phyloP scores from a whole-genome alignment of 2,113 vertebrate species.

The Aleadryas rufinucha region DNA sequence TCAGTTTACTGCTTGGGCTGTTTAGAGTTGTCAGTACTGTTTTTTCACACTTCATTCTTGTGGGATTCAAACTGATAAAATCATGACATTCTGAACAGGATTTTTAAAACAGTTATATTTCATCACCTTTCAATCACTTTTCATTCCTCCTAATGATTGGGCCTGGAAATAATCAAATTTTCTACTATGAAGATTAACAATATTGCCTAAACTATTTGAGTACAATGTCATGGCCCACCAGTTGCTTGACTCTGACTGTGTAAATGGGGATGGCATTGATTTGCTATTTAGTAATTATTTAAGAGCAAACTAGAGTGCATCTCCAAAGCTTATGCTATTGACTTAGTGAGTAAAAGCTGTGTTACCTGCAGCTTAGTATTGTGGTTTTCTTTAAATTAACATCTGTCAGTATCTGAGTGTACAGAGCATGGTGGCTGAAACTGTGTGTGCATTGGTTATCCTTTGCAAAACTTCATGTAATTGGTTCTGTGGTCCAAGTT shows the following conservation, averaged over 20 bases:
- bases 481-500: not conserved
- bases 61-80: not conserved
- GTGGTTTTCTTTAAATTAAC: not conserved
- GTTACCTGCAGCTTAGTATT: not conserved
- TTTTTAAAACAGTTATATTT: not conserved
- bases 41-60: not conserved
- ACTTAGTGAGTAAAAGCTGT: not conserved
- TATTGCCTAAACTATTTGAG: not conserved
- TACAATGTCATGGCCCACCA: not conserved
- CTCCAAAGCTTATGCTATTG: not conserved
- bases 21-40: not conserved
- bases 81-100: not conserved
- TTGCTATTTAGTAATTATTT: slow-evolving; percentile 22
- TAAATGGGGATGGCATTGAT: slow-evolving; percentile 19
- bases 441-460: not conserved
- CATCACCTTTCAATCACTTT: not conserved
- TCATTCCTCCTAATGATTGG: not conserved
- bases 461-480: not conserved
- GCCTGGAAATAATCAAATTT: slow-evolving; percentile 27
- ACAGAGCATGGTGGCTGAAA: not conserved
- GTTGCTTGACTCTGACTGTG: not conserved
- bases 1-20: not conserved
- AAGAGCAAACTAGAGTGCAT: not conserved
- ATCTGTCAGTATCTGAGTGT: not conserved
- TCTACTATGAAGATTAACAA: not conserved